Percentiles rank a stretch among this genome's conserved stretches.
Conservation (phyloP, 2,797 vertebrate genomes). For the Adrianichthys oophorus region DNA sequence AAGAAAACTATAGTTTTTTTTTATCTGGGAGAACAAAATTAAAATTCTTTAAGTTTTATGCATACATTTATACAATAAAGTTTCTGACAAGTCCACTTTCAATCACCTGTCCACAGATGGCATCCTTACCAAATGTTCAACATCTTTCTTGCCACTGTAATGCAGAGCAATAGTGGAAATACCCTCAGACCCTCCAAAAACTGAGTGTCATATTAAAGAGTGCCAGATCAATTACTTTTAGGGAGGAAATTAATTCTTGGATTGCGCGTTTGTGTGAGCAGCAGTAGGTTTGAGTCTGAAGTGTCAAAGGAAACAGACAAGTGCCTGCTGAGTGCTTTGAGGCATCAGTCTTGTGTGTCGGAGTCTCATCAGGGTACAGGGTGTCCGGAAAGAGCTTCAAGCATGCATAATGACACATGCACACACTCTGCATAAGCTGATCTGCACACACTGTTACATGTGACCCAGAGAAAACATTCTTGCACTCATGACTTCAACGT, state of each 20-base stretch:
- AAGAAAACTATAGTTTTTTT: no score
- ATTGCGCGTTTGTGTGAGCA: background rate
- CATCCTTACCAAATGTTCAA: no score
- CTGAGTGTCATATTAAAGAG: no score
- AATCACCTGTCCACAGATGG: no score
- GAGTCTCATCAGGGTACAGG: background rate
- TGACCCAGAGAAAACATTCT: conserved; percentile 64
- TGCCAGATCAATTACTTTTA: no score
- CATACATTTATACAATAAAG: no score
- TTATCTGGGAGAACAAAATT: no score
- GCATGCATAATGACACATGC: conserved; percentile 28
- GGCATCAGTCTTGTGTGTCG: background rate
- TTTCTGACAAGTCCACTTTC: no score
- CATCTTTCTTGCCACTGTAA: no score
- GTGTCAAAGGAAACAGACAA: conserved; percentile 53
- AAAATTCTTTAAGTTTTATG: no score
- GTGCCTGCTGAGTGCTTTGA: background rate
- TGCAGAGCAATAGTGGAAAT: no score
- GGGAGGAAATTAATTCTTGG: background rate
- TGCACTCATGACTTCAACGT: conserved; percentile 60
- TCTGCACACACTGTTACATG: conserved; percentile 45
- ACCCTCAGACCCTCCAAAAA: no score
- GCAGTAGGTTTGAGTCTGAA: background rate
- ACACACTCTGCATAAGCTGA: conserved; percentile 28
- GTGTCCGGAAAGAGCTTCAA: conserved; percentile 8